phyloP scores from a whole-genome alignment of 1,140 invertebrate genomes.

The Drosophila dunni region DNA sequence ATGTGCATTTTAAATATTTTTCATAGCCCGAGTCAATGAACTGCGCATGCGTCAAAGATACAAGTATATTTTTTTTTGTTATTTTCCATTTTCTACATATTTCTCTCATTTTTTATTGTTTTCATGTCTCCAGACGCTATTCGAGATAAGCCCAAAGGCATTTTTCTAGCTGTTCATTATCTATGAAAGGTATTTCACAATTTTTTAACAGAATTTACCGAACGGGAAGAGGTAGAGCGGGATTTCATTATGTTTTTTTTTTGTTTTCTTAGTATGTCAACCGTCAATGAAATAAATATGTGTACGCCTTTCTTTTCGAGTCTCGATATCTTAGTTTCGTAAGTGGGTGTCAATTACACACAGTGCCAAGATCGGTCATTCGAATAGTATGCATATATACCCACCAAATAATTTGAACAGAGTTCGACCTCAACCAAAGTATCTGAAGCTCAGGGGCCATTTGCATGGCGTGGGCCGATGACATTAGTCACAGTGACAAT shows the following conservation, averaged over 20 bases:
- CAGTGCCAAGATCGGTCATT: constrained; percentile 37
- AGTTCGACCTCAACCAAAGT: constrained; percentile 38
- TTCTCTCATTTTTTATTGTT: constrained; percentile 34
- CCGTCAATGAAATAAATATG: constrained; percentile 35
- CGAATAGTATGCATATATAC: background rate
- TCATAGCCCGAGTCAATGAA: constrained; percentile 66
- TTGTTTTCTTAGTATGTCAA: constrained; percentile 10
- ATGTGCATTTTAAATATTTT: constrained; percentile 55
- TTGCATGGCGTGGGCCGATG: constrained; percentile 62
- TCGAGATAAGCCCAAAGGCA: constrained; percentile 65
- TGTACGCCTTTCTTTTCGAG: constrained; percentile 35
- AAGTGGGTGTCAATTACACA: constrained; percentile 78
- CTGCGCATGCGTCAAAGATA: constrained; percentile 62
- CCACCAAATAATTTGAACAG: background rate
- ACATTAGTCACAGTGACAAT: constrained; percentile 70
- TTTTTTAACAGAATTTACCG: constrained; percentile 30
- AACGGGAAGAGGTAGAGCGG: background rate
- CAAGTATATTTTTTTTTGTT: constrained; percentile 1
- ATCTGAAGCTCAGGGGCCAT: constrained; percentile 38
- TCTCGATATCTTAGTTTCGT: constrained; percentile 43
- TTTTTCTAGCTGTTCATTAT: constrained; percentile 54
- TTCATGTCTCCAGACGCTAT: constrained; percentile 34
- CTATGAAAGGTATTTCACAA: constrained; percentile 70
- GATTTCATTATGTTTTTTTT: background rate
- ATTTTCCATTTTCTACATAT: constrained; percentile 10